Evolutionary conservation across 2,797 vertebrate genomes (phyloP), one percentile per base, ranked within the genome.

Genomic region (Pipistrellus pygmaeus): DNA sequence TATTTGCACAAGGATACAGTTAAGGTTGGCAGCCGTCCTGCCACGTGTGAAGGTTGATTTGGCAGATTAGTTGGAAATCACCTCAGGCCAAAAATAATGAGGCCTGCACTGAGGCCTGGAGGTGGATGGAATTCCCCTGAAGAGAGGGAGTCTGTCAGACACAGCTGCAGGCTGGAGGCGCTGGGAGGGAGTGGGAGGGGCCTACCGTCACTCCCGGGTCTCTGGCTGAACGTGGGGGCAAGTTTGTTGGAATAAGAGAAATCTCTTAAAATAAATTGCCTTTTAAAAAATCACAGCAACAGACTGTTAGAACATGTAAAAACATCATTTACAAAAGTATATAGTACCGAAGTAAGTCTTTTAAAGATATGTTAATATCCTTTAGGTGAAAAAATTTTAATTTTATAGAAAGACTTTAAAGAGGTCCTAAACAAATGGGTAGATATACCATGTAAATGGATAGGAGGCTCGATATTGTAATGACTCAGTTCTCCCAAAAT

Each of bases 201-300:
- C 46, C 83, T 57, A 10, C 53, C 53, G 5, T n/a, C 72, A 21
- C 62, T 20, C 27, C 80, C 23, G 4, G 21, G 35, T n/a, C 55
- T 53, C 41, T 77, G 60, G 51, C 20, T 68, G 8, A 80, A 32
- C 48, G 12, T 44, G 35, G 60, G 91, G 66, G 44, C 85, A 80
- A 71, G 17, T 62, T 73, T 72, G 41, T 23, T 62, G 38, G 21
- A 77, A 30, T 84, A 85, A 81, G 53, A 92, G 30, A 71, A 88
- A 62, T n/a, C 62, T 32, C 41, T 91, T 91, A 82, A 90, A 75
- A 94, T 80, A 82, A 73, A 68, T 73, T 69, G 6, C 27, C 64
- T 64, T 85, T 83, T 35, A 68, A 90, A 41, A 44, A 81, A 53
- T 81, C 32, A 77, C 11, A 81, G n/a, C 46, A 88, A 66, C 23